Percentiles rank a stretch among this genome's conserved stretches.
Evolutionary conservation across 2,113 vertebrate species (phyloP).

Genomic region (Chlamydotis undulata): DNA sequence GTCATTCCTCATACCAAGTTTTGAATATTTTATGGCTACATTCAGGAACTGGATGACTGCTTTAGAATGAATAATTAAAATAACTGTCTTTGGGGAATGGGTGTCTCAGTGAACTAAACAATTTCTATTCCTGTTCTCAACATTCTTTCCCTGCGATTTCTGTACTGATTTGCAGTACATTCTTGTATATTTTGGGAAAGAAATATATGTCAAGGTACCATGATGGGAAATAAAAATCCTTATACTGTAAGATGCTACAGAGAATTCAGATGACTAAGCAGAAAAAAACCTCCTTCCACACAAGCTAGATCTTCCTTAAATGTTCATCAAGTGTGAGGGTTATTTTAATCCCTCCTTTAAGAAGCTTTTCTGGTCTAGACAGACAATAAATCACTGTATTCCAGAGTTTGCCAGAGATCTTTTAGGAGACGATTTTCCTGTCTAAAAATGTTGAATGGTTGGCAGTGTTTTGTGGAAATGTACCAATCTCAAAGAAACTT

Average conservation of each 20-base stretch:
- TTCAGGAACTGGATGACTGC: conserved; percentile 17
- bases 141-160: conserved; percentile 36
- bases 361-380: background rate
- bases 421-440: background rate
- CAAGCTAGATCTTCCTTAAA: background rate
- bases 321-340: background rate
- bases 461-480: background rate
- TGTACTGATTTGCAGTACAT: background rate
- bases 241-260: background rate
- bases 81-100: conserved; percentile 39
- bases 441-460: background rate
- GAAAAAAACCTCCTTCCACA: background rate
- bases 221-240: background rate
- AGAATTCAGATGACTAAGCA: background rate
- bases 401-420: background rate
- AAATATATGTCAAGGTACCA: background rate
- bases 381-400: background rate
- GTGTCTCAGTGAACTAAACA: conserved; percentile 41
- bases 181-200: background rate
- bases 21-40: conserved; percentile 49
- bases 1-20: conserved; percentile 38
- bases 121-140: conserved; percentile 13
- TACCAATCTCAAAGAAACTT: background rate
- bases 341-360: background rate
- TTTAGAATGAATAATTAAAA: conserved; percentile 61